Evolutionary conservation across 92 coral and sea anemone genomes (phyloP), one percentile per base, ranked within the genome.

Genomic region (Palythoa heliodiscus): DNA sequence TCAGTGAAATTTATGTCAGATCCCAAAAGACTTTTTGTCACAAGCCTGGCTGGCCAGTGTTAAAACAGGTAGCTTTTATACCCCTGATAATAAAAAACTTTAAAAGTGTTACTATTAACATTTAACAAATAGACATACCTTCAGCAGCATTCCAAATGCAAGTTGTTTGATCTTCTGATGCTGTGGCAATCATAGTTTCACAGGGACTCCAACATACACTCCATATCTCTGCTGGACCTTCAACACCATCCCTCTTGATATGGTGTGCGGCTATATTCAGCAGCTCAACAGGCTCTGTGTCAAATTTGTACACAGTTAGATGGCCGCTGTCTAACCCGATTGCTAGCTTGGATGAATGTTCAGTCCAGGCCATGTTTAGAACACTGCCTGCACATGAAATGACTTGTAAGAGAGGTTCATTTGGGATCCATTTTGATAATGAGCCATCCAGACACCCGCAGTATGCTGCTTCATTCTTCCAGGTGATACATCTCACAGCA

Each of bases 151-250:
- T 76, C 98, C 98, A 94, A 48, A 94, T 89, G 67, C 86, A 90
- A 12, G 98, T 79, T 57, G 98, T 92, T 63, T 94, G 98, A 80
- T 94, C 98, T 83, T 94, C 98, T 43, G 98, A 94, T 8, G 98
- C 98, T 14, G 98, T 92, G n/a, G 93, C 98, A 77, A 94, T 92
- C 98, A 94, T 92, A 14, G 71, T 70, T 47, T 87, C 89, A 76
- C 98, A 92, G 9, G 98, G 98, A 88, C 98, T 94, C 98, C 98
- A 94, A 73, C 95, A 92, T 55, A 94, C 89, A 88, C 95, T 91
- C 98, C 98, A 94, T 77, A 94, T 83, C 84, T 94, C 98, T 13
- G 93, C 95, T 24, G 92, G 87, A 61, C 82, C 55, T 35, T 82
- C 77, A 5, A 68, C 61, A 4, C 71, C 92, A n/a, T 70, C 92